Percentiles rank a stretch among this genome's conserved stretches.
These are phyloP conservation scores for Oostethus manadensis DNA, from an alignment of 2,113 vertebrate species.

Conservation along the genomic window DNA sequence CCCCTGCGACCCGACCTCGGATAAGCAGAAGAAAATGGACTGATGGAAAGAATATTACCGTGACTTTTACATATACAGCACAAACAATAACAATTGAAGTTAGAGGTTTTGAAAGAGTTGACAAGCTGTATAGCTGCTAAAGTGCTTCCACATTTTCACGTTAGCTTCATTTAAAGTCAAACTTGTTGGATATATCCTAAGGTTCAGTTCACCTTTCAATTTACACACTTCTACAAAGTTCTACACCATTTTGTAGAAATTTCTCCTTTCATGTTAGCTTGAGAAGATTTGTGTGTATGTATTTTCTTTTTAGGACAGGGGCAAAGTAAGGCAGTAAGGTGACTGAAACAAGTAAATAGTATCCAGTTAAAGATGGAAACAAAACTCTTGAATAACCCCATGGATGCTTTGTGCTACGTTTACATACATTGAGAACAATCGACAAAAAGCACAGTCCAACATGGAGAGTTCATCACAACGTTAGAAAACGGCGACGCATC, in stretches of 20 bases:
- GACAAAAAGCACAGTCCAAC: conserved; percentile 68
- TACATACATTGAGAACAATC: conserved; percentile 63
- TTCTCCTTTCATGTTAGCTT: not conserved
- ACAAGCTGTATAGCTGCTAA: too few relatives aligned
- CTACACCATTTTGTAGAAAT: not conserved
- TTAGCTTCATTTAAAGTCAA: not conserved
- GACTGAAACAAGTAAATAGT: conserved; percentile 53
- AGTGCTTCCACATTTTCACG: not conserved
- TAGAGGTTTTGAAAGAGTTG: too few relatives aligned
- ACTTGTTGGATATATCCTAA: not conserved
- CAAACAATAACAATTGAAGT: not conserved
- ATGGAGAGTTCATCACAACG: conserved; percentile 66
- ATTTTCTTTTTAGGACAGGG: conserved; percentile 11
- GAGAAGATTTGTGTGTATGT: not conserved
- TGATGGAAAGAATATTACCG: not conserved
- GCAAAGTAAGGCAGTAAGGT: conserved; percentile 70
- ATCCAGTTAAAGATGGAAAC: not conserved
- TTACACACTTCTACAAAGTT: not conserved
- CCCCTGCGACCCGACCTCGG: too few relatives aligned
- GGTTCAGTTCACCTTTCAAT: not conserved
- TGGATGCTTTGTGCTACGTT: conserved; percentile 64
- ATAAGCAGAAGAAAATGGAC: too few relatives aligned
- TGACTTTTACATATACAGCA: not conserved
- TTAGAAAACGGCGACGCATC: conserved; percentile 63
- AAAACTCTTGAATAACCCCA: not conserved